Evolutionary conservation across 2,113 vertebrate genomes (phyloP).

Genomic region (Argyrosomus japonicus): DNA sequence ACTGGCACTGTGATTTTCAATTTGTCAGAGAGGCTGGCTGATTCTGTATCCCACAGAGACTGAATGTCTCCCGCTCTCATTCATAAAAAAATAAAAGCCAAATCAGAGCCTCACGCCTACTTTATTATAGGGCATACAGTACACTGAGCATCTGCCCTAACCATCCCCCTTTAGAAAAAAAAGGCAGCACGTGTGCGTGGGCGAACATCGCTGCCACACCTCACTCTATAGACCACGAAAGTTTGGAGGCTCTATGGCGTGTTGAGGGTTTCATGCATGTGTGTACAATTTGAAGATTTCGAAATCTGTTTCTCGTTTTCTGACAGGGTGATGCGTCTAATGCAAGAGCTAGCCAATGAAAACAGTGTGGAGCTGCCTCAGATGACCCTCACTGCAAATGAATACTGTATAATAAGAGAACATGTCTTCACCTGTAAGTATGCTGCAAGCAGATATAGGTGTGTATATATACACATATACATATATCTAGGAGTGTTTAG

Average conservation of each 20-base stretch:
- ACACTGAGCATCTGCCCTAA: slow-evolving; percentile 50
- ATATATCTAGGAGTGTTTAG: slow-evolving; percentile 39
- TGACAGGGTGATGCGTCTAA: background rate
- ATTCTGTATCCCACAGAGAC: slow-evolving; percentile 65
- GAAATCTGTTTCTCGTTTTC: slow-evolving; percentile 49
- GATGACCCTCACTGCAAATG: slow-evolving; percentile 3
- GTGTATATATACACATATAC: background rate
- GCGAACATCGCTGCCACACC: slow-evolving; percentile 26
- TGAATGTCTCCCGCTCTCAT: slow-evolving; percentile 69
- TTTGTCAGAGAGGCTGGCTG: slow-evolving; percentile 67
- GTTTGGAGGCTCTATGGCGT: background rate
- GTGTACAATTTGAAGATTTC: slow-evolving; percentile 14
- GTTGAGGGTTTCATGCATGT: slow-evolving; percentile 27
- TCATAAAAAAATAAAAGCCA: slow-evolving; percentile 72
- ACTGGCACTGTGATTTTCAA: slow-evolving; percentile 73
- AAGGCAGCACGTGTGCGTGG: slow-evolving; percentile 38
- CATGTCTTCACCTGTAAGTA: slow-evolving; percentile 22
- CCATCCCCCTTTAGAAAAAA: slow-evolving; percentile 7
- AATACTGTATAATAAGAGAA: background rate
- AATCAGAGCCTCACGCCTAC: slow-evolving; percentile 49
- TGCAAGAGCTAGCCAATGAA: slow-evolving; percentile 1
- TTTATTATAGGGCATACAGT: slow-evolving; percentile 47
- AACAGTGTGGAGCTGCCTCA: slow-evolving; percentile 1
- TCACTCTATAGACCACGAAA: slow-evolving; percentile 19
- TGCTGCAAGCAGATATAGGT: slow-evolving; percentile 31